Base-by-base conservation (phyloP, 2,888 invertebrate species). In the Andrena haemorrhoa region DNA sequence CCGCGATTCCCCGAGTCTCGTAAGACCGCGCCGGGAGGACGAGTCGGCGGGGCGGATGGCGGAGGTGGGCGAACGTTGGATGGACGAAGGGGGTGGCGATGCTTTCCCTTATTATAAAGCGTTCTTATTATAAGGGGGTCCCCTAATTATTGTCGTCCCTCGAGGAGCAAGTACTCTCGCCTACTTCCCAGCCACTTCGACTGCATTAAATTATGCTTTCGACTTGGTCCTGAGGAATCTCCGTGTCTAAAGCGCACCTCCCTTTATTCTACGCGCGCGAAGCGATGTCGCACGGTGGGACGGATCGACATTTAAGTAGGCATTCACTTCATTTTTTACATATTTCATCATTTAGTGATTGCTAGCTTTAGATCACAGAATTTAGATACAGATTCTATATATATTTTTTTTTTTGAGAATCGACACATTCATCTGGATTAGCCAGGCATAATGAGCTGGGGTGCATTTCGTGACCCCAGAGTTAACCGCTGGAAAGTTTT, bases 131-230 rank as follows among this genome's bases (percentile, higher is more conserved):
- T 79, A 86, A 89, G 82, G 81, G 85, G 83, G 82, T 85, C 74
- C 75, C 86, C 86, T 86, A 90, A 88, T 90, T 89, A 85, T 90
- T 86, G 82, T 89, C 83, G 80, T 86, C 71, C 74, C 85, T 83
- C 41, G 83, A 85, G 78, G 66, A 82, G 66, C 70, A 71, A 82
- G 79, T 76, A 77, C 79, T 84, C 68, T 83, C 65, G 82, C 74
- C 82, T 79, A 49, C 84, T 76, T 75, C 31, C 41, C 69, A 79
- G 81, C 84, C 84, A 73, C 80, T 79, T 73, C 64, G 75, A 83
- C 83, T 85, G 79, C 75, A 88, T 88, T 83, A 83, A 88, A 89
- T 86, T 83, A 82, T 64, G 74, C 71, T 66, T 65, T 81, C 77
- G 61, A 64, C 72, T 74, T 12, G 56, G 73, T 66, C 70, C 58